Percentiles rank a stretch among this genome's conserved stretches.
These are phyloP conservation scores for Pampusana beccarii DNA, from an alignment of 2,113 vertebrate species.

Conservation along the genomic window DNA sequence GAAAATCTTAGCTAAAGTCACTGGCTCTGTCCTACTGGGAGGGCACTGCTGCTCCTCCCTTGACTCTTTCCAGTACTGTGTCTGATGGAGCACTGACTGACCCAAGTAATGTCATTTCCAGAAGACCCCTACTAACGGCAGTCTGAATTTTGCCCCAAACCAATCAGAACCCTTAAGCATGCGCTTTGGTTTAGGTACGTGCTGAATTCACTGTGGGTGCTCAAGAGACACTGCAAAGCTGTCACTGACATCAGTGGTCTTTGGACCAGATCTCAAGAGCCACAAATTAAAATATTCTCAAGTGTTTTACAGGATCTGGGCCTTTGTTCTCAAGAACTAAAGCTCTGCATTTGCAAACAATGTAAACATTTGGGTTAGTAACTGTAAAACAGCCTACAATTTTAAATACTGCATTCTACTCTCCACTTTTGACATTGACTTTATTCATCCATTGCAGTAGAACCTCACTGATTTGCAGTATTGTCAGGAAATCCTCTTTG, in stretches of 20 bases:
- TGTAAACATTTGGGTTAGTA: not conserved
- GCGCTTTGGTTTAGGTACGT: not conserved
- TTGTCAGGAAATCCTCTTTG: slow-evolving; percentile 18
- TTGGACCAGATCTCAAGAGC: not conserved
- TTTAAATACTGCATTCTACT: slow-evolving; percentile 36
- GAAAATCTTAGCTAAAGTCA: not conserved
- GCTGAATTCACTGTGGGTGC: not conserved
- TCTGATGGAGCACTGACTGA: not conserved
- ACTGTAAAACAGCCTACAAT: not conserved
- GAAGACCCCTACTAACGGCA: not conserved
- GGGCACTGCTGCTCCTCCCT: not conserved
- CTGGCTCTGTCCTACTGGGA: not conserved
- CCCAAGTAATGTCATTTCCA: not conserved
- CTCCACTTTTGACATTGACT: slow-evolving; percentile 42
- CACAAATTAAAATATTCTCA: not conserved
- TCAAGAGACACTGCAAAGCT: not conserved
- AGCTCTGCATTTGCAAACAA: not conserved
- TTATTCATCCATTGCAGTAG: slow-evolving; percentile 58
- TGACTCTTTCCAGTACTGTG: not conserved
- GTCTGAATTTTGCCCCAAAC: not conserved
- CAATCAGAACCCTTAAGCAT: not conserved
- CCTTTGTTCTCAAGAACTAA: not conserved
- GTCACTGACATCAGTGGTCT: not conserved
- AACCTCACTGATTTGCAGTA: slow-evolving; percentile 61
- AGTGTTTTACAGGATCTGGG: not conserved